Base-by-base conservation (phyloP, 2,113 vertebrate genomes). In the Tiliqua scincoides region DNA sequence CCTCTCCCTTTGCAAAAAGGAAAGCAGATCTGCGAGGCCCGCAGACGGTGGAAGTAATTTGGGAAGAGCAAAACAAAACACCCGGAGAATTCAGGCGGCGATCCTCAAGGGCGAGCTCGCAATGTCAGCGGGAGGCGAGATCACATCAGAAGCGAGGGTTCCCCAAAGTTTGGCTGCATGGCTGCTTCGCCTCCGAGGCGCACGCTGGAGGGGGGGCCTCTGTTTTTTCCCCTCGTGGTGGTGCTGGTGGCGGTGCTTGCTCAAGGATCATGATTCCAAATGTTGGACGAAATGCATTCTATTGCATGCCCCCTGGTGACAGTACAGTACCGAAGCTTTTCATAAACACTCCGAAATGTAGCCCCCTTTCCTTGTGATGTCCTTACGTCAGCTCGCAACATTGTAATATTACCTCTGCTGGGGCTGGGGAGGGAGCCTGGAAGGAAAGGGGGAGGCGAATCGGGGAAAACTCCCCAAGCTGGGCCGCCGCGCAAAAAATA, bases 241-340 rank as follows among this genome's bases (percentile, higher is more conserved):
- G 82, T 79, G 71, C n/a, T 67, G 54, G 79, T 88, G 68, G 87
- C 83, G 59, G 83, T 80, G 89, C 78, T 87, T 87, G 87, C 82
- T 89, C 87, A 90, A 92, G 78, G 89, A 89, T 91, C 90, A 87
- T 91, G 89, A 92, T 91, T 89, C 89, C 74, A 86, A 91, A 86
- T 87, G 89, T 89, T 89, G 83, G 85, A 82, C 91, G 91, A 83
- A 82, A 87, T 90, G 90, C 93, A 90, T 90, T 93, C 80, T 85
- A 89, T 85, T 96, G 95, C 94, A 85, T 97, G 97, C 97, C 96
- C 97, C 96, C 97, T 97, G 97, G 94, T 97, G 97, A 96, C 97
- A 95, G 96, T 91, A 93, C 95, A 88, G 91, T 91, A 93, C 87
- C 92, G 88, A 95, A 94, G 89, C 94, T 92, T 88, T 94, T 92